Base-by-base conservation (phyloP, 2,113 vertebrate genomes). In the Nesogale talazaci region DNA sequence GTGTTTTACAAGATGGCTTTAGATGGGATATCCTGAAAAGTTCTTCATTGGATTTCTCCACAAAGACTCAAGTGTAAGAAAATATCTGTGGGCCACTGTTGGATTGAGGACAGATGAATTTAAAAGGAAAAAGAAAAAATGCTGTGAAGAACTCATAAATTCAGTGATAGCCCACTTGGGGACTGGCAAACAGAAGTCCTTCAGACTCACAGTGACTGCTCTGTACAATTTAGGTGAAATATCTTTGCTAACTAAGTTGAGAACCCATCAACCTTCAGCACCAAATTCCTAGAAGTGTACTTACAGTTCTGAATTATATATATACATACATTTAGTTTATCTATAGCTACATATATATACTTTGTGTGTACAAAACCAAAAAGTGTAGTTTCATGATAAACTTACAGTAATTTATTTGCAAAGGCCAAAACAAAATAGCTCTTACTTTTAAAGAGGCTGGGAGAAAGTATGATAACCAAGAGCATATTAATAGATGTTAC, bases 11-110 rank as follows among this genome's bases (percentile, higher is more conserved):
- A 93, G 56, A 78, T 72, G 92, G 75, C 65, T 88, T 96, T 91
- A 57, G 89, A 96, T 95, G 87, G 22, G 38, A 75, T 89, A 80
- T 56, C 89, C 79, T 59, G 56, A 86, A 78, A 92, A 95, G 46
- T 82, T 90, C 63, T 42, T 78, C 74, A 52, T 3, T 96, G 52
- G 79, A 77, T 93, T 95, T 92, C 65, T 83, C 59, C n/a, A 92
- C 90, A 91, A 95, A 94, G 94, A 91, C 92, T 59, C 89, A 94
- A 91, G 69, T 96, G 84, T 81, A 92, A 72, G 22, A 78, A 90
- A 94, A 70, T 63, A 82, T 83, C 80, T 82, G 52, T 94, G 88
- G 63, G 84, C 75, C 82, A 63, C 57, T 94, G 69, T 42, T 89
- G 34, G 69, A 93, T 29, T 83, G 81, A 85, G 46, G 89, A 56